Evolutionary conservation across 2,888 invertebrate species (phyloP).

Genomic region (Macrophya annulata): DNA sequence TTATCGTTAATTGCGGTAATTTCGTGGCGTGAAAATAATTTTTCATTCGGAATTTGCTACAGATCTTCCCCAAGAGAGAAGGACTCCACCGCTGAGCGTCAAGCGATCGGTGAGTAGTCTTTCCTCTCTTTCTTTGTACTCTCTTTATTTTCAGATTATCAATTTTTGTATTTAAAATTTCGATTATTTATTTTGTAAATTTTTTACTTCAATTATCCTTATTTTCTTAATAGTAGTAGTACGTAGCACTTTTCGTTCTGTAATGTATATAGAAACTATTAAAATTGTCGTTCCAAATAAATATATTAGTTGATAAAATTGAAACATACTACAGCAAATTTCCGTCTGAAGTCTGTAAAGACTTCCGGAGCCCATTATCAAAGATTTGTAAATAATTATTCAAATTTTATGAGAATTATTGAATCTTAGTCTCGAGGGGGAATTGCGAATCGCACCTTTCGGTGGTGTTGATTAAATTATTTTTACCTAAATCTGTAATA

Average conservation of each 20-base stretch:
- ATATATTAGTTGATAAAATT: neutral
- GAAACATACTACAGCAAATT: neutral
- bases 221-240: neutral
- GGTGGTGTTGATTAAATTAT: neutral
- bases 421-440: neutral
- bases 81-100: conserved; percentile 56
- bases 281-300: too few species aligned
- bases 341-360: neutral
- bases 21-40: conserved; percentile 21
- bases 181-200: neutral
- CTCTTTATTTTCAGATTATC: neutral
- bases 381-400: neutral
- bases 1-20: neutral
- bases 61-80: conserved; percentile 50
- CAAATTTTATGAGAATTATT: neutral
- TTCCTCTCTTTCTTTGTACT: conserved; percentile 39
- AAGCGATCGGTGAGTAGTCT: conserved; percentile 58
- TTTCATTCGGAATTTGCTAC: conserved; percentile 9
- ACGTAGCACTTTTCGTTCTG: neutral
- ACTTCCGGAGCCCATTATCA: neutral
- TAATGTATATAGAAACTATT: neutral
- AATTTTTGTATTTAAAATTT: neutral
- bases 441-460: neutral
- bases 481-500: neutral
- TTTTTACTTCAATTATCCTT: neutral